Evolutionary conservation across 2,888 invertebrate species (phyloP).

Genomic region (Amblyteles armatorius): DNA sequence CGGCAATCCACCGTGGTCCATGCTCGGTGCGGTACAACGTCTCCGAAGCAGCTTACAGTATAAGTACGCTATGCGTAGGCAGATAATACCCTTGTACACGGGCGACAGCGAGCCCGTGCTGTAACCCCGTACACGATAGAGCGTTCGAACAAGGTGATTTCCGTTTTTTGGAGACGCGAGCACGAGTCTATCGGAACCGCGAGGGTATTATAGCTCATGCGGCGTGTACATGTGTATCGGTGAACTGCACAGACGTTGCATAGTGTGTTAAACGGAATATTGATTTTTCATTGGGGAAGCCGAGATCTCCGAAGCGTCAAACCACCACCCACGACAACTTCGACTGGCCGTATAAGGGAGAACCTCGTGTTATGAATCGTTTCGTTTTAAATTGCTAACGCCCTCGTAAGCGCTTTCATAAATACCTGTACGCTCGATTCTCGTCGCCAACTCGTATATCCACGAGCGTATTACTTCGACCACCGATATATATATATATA

Average conservation of each 20-base stretch:
- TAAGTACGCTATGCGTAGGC: conserved; percentile 64
- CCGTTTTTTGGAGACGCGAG: conserved; percentile 67
- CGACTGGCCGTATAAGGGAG: conserved; percentile 53
- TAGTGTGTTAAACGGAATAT: conserved; percentile 57
- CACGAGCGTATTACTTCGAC: background rate
- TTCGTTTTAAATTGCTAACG: conserved; percentile 63
- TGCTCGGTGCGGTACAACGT: conserved; percentile 24
- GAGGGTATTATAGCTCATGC: background rate
- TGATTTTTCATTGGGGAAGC: conserved; percentile 62
- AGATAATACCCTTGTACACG: conserved; percentile 71
- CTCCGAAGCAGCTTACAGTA: conserved; percentile 32
- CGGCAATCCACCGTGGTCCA: conserved; percentile 28
- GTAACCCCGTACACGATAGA: conserved; percentile 56
- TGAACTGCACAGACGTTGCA: conserved; percentile 41
- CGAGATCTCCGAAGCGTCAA: conserved; percentile 36
- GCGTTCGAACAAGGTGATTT: conserved; percentile 69
- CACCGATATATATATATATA: background rate
- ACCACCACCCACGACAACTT: conserved; percentile 49
- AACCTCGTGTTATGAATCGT: conserved; percentile 41
- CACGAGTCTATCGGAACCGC: conserved; percentile 29
- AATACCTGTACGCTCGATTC: conserved; percentile 39
- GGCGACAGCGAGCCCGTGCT: conserved; percentile 63
- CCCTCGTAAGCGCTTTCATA: conserved; percentile 64
- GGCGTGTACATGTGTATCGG: conserved; percentile 3
- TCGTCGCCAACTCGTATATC: conserved; percentile 31